These are phyloP conservation scores for Megaceryle torquata DNA, from an alignment of 2,113 vertebrate genomes.

Conservation along the genomic window DNA sequence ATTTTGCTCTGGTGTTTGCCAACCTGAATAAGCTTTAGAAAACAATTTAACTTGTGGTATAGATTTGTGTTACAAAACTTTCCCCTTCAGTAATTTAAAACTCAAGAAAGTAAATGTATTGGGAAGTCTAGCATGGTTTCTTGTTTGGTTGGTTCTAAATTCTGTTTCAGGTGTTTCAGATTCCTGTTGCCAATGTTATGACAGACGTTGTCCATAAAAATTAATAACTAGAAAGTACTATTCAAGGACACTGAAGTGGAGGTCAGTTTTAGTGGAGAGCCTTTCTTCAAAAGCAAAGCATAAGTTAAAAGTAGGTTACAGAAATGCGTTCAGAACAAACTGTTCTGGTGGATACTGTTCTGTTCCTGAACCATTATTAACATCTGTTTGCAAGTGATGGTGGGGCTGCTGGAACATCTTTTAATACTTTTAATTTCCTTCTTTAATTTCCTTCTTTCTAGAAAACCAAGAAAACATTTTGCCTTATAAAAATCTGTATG, in stretches of 20 bases:
- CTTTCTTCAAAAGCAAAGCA: not conserved
- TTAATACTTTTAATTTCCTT: not conserved
- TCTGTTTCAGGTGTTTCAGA: not conserved
- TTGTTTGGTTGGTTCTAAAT: not conserved
- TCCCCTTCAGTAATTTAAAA: not conserved
- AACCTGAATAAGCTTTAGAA: not conserved
- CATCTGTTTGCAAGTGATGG: not conserved
- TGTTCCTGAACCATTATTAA: not conserved
- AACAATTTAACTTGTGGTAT: not conserved
- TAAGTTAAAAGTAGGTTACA: not conserved
- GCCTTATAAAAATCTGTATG: accelerated
- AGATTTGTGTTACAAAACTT: not conserved
- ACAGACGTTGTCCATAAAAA: not conserved
- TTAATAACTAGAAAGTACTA: not conserved
- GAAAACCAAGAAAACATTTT: not conserved
- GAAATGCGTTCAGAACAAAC: not conserved
- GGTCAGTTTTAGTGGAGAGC: not conserved
- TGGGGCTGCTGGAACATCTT: not conserved
- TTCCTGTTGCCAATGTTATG: not conserved
- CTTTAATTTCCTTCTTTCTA: not conserved
- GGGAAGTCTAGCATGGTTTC: not conserved
- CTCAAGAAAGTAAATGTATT: not conserved
- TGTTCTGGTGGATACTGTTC: not conserved
- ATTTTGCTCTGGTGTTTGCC: not conserved
- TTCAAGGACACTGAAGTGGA: not conserved